Evolutionary conservation across 1,140 invertebrate species (phyloP).

Genomic region (Cydia amplana): DNA sequence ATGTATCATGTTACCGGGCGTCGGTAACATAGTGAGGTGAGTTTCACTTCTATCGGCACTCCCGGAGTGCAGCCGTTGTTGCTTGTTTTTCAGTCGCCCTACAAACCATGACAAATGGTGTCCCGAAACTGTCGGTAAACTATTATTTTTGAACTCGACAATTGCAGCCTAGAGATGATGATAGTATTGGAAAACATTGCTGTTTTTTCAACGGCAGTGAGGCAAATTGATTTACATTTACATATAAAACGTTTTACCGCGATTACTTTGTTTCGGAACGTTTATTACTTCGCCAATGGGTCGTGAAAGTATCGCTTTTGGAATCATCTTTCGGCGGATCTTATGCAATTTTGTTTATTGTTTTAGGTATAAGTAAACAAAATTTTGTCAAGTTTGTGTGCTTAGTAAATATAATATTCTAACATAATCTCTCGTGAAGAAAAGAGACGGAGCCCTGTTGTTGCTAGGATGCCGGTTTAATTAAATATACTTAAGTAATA

Average conservation of each 20-base stretch:
- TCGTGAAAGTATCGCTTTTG: constrained; percentile 46
- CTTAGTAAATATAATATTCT: neutral
- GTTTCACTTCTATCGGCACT: too few species aligned
- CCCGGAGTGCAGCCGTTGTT: too few species aligned
- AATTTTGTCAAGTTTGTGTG: neutral
- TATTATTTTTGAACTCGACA: neutral
- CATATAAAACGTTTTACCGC: constrained; percentile 62
- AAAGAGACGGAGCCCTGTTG: too few species aligned
- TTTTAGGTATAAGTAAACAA: neutral
- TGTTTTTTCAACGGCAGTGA: constrained; percentile 22
- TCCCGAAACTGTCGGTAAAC: neutral
- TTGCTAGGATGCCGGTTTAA: too few species aligned
- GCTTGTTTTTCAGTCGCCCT: neutral
- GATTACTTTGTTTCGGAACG: constrained; percentile 50
- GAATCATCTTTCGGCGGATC: constrained; percentile 41
- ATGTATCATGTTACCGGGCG: too few species aligned
- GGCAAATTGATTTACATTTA: constrained; percentile 57
- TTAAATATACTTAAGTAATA: too few species aligned
- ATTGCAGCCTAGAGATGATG: constrained; percentile 8
- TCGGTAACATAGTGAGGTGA: too few species aligned
- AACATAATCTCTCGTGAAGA: too few species aligned
- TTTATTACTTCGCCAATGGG: constrained; percentile 55
- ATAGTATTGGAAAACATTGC: constrained; percentile 24
- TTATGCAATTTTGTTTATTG: constrained; percentile 30
- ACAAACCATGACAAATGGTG: constrained; percentile 9